Evolutionary conservation across 2,797 vertebrate species (phyloP).

Genomic region (Sebastiscus albofasciatus): DNA sequence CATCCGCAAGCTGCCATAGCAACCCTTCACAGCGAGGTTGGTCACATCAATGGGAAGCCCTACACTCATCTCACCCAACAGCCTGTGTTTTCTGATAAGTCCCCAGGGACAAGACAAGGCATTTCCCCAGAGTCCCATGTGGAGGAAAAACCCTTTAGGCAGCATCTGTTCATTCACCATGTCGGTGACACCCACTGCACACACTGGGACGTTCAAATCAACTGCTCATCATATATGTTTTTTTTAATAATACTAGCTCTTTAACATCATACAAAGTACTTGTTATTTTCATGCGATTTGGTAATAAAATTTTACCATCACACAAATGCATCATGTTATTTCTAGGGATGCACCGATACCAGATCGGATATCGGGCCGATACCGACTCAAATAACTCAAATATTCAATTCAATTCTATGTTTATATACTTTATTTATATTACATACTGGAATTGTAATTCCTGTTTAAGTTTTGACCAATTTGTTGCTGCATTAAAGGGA

Average conservation of each 20-base stretch:
- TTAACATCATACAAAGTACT: background rate
- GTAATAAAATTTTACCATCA: background rate
- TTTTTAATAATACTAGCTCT: slow-evolving; percentile 41
- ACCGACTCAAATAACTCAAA: too few species aligned
- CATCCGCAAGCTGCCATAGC: slow-evolving; percentile 77
- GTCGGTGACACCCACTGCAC: slow-evolving; percentile 24
- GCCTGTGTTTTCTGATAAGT: slow-evolving; percentile 42
- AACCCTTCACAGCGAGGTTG: slow-evolving; percentile 67
- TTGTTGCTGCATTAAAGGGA: too few species aligned
- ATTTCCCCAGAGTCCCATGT: slow-evolving; percentile 42
- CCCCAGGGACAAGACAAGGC: slow-evolving; percentile 30
- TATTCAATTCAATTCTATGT: too few species aligned
- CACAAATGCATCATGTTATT: background rate
- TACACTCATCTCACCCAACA: slow-evolving; percentile 57
- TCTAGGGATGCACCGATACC: background rate
- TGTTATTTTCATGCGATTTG: background rate
- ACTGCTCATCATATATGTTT: background rate
- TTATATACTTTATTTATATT: too few species aligned
- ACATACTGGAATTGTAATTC: too few species aligned
- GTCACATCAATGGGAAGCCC: slow-evolving; percentile 64
- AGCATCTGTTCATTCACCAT: slow-evolving; percentile 34
- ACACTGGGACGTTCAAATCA: background rate
- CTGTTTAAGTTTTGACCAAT: too few species aligned
- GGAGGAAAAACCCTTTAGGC: slow-evolving; percentile 30
- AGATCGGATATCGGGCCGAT: too few species aligned